A percentile compares a stretch with the other conserved stretches of the same genome.
Evolutionary conservation across 2,113 vertebrate genomes (phyloP).

Genomic region (Thermophis baileyi): DNA sequence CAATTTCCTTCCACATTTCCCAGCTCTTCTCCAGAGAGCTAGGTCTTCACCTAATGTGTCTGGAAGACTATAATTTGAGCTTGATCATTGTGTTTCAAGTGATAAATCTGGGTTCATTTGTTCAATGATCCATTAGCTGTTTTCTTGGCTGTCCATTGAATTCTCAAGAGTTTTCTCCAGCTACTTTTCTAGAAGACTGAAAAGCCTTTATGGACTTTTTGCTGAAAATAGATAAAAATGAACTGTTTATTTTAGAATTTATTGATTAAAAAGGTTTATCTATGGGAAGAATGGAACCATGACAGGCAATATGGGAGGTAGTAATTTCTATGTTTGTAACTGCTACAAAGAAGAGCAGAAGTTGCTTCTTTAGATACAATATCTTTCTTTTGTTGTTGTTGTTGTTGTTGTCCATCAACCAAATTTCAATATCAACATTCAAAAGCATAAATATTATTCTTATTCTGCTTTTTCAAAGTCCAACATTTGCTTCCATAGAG

Average conservation of each 20-base stretch:
- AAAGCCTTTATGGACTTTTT: neutral
- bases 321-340: neutral
- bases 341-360: neutral
- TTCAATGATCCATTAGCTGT: neutral
- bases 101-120: neutral
- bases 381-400: neutral
- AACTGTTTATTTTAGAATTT: neutral
- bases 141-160: neutral
- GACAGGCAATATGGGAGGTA: neutral
- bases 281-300: neutral
- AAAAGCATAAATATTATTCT: neutral
- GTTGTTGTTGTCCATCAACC: neutral
- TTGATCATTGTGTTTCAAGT: neutral
- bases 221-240: neutral
- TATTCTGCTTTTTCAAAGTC: neutral
- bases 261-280: neutral
- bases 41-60: neutral
- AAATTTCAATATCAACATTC: neutral
- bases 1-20: neutral
- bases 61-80: neutral
- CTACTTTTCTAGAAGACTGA: neutral
- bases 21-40: neutral
- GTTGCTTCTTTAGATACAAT: neutral
- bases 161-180: neutral
- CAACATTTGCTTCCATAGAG: neutral